Evolutionary conservation across 2,888 invertebrate genomes (phyloP).

Genomic region (Hylaea fasciaria): DNA sequence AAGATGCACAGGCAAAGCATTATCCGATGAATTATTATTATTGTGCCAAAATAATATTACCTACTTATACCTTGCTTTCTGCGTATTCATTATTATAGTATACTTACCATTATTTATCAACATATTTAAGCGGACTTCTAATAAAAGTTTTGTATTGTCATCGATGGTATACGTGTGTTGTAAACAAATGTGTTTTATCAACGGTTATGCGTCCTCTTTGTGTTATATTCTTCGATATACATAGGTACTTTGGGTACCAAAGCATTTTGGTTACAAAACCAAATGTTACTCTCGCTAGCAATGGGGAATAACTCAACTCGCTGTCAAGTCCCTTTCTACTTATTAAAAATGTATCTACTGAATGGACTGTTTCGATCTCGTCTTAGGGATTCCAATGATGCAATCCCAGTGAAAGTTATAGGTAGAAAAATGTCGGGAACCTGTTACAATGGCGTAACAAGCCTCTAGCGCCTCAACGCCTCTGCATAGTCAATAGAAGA

Average conservation of each 20-base stretch:
- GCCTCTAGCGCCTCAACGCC: constrained; percentile 36
- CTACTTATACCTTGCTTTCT: too few species aligned
- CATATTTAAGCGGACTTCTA: too few species aligned
- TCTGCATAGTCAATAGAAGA: constrained; percentile 31
- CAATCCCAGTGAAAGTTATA: constrained; percentile 55
- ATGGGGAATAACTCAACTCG: constrained; percentile 23
- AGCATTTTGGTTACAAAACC: constrained; percentile 10
- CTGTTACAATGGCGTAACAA: constrained; percentile 41
- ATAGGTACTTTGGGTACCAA: not conserved
- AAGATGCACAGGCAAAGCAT: not conserved
- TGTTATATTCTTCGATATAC: not conserved
- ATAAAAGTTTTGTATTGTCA: too few species aligned
- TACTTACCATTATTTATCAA: too few species aligned
- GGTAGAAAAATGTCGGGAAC: constrained; percentile 48
- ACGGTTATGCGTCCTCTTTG: not conserved
- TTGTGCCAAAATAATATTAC: too few species aligned
- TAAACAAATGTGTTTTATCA: not conserved
- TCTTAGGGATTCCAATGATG: constrained; percentile 43
- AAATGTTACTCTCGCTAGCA: constrained; percentile 18
- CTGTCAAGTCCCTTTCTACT: constrained; percentile 30
- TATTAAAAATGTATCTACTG: constrained; percentile 32
- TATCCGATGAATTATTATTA: not conserved
- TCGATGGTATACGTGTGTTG: too few species aligned
- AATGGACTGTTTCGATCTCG: constrained; percentile 31
- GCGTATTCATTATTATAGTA: too few species aligned